Conservation (phyloP, 2,797 vertebrate species). For the Columba guinea region DNA sequence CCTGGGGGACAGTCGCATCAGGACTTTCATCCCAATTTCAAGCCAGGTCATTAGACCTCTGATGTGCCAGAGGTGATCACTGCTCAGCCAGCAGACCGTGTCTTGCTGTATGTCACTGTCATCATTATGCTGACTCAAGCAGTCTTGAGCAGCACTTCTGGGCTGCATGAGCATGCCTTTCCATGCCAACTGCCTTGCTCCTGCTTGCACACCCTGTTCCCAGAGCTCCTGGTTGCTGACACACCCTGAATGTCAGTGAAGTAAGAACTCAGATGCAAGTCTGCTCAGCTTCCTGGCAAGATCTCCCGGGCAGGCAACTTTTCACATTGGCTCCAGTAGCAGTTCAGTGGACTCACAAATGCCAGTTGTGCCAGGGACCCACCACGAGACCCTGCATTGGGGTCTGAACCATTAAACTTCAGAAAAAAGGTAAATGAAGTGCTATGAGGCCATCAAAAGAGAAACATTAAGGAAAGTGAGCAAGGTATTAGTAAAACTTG, state of each 20-base stretch:
- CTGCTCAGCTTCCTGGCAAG: background rate
- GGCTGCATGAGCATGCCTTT: background rate
- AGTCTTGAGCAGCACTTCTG: background rate
- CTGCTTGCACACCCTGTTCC: constrained; percentile 32
- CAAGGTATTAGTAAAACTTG: background rate
- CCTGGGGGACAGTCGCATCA: background rate
- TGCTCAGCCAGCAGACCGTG: background rate
- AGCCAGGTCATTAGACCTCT: background rate
- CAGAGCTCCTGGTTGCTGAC: constrained; percentile 20
- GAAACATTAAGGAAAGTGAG: background rate
- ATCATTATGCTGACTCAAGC: background rate
- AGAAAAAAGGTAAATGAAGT: background rate
- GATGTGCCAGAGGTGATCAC: background rate
- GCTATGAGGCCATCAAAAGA: background rate
- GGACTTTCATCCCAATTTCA: background rate
- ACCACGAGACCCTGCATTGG: background rate
- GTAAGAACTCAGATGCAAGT: constrained; percentile 1
- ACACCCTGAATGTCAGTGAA: constrained; percentile 4
- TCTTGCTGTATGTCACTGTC: background rate
- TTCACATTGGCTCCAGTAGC: background rate
- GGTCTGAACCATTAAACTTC: background rate
- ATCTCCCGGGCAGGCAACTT: background rate
- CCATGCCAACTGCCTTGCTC: background rate
- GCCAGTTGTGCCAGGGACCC: background rate
- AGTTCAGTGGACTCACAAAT: background rate